A percentile compares a stretch with the other conserved stretches of the same genome.
These are phyloP conservation scores for Redunca redunca DNA, from an alignment of 2,113 vertebrate species.

Conservation along the genomic window DNA sequence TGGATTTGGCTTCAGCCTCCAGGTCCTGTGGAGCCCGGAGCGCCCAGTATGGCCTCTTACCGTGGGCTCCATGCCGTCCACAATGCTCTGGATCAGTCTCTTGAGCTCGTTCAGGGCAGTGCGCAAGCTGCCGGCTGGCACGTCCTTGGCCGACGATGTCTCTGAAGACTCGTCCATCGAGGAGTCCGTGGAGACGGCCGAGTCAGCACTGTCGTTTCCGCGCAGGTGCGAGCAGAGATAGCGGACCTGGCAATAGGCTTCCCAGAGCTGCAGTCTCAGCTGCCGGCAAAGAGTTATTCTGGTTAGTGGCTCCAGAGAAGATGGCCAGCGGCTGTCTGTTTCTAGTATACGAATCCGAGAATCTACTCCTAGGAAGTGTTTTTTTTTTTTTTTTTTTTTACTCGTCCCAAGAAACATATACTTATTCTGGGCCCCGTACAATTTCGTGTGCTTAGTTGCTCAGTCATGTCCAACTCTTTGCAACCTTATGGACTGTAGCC, in stretches of 20 bases:
- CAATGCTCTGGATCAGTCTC: conserved; percentile 93
- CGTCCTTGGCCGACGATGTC: conserved; percentile 95
- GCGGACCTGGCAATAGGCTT: conserved; percentile 96
- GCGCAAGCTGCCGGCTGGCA: conserved; percentile 93
- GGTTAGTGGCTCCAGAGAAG: not conserved
- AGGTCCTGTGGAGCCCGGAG: fast-evolving
- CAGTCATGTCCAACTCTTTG: not conserved
- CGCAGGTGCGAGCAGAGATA: conserved; percentile 96
- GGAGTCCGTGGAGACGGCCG: conserved; percentile 95
- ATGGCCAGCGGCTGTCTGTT: not conserved
- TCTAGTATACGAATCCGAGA: not conserved
- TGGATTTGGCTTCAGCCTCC: not conserved
- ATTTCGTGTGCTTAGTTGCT: not conserved
- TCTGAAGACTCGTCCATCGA: conserved; percentile 99
- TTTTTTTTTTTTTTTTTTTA: not conserved
- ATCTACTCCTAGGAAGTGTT: not conserved
- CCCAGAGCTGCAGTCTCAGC: conserved; percentile 97
- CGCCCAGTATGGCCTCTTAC: conserved; percentile 75
- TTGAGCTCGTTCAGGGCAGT: conserved; percentile 92
- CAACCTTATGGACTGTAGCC: not conserved
- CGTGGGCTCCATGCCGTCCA: conserved; percentile 94
- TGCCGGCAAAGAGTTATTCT: conserved; percentile 64
- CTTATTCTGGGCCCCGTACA: not conserved
- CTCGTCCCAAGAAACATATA: not conserved
- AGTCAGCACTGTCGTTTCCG: conserved; percentile 96